Percentiles rank a stretch among this genome's conserved stretches.
Conservation (phyloP, 1,140 invertebrate species). For the Plodia interpunctella region DNA sequence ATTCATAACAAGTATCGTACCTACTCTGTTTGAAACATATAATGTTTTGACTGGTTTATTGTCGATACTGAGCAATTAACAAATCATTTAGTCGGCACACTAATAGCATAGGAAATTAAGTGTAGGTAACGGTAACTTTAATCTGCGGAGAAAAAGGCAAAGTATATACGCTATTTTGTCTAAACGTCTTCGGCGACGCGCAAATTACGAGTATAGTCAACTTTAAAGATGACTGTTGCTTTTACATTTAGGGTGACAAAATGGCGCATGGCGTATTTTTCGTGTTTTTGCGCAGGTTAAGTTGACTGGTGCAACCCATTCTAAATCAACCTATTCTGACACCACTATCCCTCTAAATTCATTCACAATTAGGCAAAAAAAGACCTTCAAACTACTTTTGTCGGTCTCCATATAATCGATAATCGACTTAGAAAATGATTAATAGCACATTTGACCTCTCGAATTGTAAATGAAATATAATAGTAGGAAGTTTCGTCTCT, state of each 20-base stretch:
- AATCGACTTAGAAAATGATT: neutral
- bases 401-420: neutral
- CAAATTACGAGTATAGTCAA: too few relatives aligned
- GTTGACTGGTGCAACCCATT: too few relatives aligned
- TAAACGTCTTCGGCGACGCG: too few relatives aligned
- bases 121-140: too few relatives aligned
- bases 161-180: too few relatives aligned
- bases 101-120: neutral
- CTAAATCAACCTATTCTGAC: neutral
- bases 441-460: neutral
- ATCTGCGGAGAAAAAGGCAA: too few relatives aligned
- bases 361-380: neutral
- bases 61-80: neutral
- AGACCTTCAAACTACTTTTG: neutral
- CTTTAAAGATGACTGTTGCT: too few relatives aligned
- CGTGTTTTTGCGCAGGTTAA: too few relatives aligned
- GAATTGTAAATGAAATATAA: conserved; percentile 3
- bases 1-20: too few relatives aligned
- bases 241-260: too few relatives aligned
- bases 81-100: neutral
- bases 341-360: neutral
- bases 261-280: too few relatives aligned
- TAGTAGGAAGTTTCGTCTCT: neutral
- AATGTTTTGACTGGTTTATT: neutral
- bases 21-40: too few relatives aligned